Evolutionary conservation across 2,113 vertebrate species (phyloP).

Genomic region (Sylvia atricapilla): DNA sequence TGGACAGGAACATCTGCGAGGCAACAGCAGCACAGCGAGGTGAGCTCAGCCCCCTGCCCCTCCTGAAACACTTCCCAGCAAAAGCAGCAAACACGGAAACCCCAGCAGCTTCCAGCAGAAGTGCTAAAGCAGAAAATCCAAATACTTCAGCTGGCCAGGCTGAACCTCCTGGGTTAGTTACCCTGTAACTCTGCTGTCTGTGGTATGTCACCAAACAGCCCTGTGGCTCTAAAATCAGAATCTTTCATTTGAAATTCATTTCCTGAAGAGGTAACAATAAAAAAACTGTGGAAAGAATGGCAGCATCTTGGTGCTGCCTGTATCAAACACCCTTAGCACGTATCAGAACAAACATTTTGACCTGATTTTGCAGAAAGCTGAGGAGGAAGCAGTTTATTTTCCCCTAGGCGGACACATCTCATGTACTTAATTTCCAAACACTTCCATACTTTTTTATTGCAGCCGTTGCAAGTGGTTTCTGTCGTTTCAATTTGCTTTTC

Average conservation of each 20-base stretch:
- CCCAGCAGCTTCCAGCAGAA: neutral
- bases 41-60: neutral
- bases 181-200: neutral
- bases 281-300: neutral
- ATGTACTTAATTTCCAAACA: neutral
- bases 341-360: neutral
- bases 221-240: neutral
- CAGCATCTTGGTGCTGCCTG: neutral
- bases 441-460: slow-evolving; percentile 83
- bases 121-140: neutral
- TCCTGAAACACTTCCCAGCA: accelerated
- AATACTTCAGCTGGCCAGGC: neutral
- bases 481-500: slow-evolving; percentile 86
- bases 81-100: accelerated
- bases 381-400: neutral
- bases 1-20: slow-evolving; percentile 85
- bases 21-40: neutral
- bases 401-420: neutral
- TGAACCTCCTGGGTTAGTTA: neutral
- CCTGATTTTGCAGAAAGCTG: neutral
- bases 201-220: neutral
- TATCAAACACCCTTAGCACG: neutral
- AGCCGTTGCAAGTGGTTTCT: slow-evolving; percentile 88
- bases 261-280: neutral
- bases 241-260: neutral